These are phyloP conservation scores for Epistrophella euchroma DNA, from an alignment of 2,888 invertebrate species.

Conservation along the genomic window DNA sequence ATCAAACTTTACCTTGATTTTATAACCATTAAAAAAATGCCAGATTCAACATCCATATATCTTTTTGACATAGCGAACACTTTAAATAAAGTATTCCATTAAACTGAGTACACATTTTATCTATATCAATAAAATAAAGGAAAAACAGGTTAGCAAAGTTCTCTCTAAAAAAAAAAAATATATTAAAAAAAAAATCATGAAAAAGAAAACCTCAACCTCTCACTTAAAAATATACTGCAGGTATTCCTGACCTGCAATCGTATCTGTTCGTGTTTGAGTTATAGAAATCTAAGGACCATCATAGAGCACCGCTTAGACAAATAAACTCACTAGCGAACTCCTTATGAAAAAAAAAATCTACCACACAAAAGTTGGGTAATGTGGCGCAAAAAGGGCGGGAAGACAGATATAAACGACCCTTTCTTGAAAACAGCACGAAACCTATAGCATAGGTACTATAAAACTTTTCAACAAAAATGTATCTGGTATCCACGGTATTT, in stretches of 20 bases:
- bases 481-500: constrained; percentile 7
- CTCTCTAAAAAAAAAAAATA: background rate
- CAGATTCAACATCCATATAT: background rate
- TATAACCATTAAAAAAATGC: background rate
- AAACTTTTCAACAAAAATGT: constrained; percentile 39
- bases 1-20: background rate
- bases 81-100: constrained; percentile 27
- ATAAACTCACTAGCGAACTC: constrained; percentile 35
- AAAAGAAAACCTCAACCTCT: constrained; percentile 37
- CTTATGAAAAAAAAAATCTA: background rate
- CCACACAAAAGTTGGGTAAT: constrained; percentile 26
- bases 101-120: constrained; percentile 40
- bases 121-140: constrained; percentile 15
- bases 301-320: constrained; percentile 34
- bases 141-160: constrained; percentile 20
- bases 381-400: constrained; percentile 1
- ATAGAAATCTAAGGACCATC: constrained; percentile 33
- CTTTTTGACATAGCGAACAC: constrained; percentile 17
- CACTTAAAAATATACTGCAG: constrained; percentile 31
- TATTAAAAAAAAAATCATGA: background rate
- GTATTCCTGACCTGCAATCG: constrained; percentile 30
- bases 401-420: constrained; percentile 35
- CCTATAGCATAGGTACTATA: background rate
- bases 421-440: constrained; percentile 21
- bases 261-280: constrained; percentile 27